Conservation (phyloP, 2,797 vertebrate genomes). For the Phylloscopus collybita region DNA sequence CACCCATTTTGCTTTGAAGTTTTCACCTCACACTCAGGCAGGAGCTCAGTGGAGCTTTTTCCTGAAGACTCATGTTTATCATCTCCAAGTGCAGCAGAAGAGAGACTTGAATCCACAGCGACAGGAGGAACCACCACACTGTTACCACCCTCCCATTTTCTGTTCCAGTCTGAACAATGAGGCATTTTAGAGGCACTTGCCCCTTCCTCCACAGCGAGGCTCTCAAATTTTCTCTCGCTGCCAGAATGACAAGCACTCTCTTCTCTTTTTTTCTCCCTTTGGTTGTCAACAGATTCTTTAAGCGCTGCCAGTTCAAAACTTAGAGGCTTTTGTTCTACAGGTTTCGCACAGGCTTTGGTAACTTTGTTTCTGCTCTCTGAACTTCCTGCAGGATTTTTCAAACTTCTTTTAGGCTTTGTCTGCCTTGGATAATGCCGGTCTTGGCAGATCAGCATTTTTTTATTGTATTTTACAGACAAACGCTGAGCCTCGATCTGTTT, state of each 20-base stretch:
- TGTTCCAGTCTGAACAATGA: background rate
- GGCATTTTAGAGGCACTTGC: background rate
- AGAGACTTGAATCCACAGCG: background rate
- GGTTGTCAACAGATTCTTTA: background rate
- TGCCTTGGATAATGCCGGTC: slow-evolving; percentile 77
- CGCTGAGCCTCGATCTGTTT: slow-evolving; percentile 71
- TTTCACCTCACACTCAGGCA: background rate
- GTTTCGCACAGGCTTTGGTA: background rate
- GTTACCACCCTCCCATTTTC: background rate
- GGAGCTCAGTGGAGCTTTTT: background rate
- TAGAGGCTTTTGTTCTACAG: background rate
- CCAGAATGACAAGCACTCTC: background rate
- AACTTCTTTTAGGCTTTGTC: background rate
- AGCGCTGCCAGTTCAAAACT: background rate
- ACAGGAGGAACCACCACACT: background rate
- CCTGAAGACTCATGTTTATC: background rate
- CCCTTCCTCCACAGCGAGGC: background rate
- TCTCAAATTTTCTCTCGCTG: background rate
- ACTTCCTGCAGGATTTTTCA: background rate
- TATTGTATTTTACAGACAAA: slow-evolving; percentile 62
- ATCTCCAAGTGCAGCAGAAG: background rate
- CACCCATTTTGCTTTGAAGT: background rate
- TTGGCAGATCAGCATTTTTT: slow-evolving; percentile 76
- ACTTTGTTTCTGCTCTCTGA: background rate
- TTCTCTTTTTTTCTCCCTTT: background rate